Percentiles rank a stretch among this genome's conserved stretches.
Evolutionary conservation across 1,140 invertebrate genomes (phyloP).

Genomic region (Notospermus geniculatus): DNA sequence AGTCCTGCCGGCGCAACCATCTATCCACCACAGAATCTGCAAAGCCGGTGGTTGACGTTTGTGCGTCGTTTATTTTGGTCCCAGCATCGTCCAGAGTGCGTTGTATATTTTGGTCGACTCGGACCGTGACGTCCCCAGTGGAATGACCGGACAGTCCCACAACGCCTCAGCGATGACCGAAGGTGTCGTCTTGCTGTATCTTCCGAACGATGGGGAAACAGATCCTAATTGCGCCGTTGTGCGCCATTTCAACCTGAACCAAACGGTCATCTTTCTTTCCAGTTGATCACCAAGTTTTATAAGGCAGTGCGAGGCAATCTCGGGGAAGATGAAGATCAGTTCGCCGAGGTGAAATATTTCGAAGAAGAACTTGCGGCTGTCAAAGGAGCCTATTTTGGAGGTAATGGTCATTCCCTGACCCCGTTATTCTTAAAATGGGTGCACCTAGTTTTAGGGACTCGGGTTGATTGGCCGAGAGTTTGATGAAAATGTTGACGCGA

Average conservation of each 20-base stretch:
- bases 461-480: not conserved
- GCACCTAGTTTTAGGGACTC: not conserved
- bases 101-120: no score
- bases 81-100: no score
- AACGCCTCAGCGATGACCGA: no score
- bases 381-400: slow-evolving; percentile 30
- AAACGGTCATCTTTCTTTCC: not conserved
- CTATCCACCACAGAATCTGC: no score
- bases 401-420: slow-evolving; percentile 11
- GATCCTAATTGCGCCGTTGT: slow-evolving; percentile 8
- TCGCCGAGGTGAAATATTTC: slow-evolving; percentile 25
- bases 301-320: slow-evolving; percentile 14
- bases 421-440: not conserved
- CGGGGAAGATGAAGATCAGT: slow-evolving; percentile 15
- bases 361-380: slow-evolving; percentile 23
- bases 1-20: no score
- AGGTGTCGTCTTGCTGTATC: no score
- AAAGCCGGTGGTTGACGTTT: no score
- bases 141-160: no score
- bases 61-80: no score
- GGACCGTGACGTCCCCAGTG: no score
- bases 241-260: not conserved
- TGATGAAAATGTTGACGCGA: no score
- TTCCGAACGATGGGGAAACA: slow-evolving; percentile 1
- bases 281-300: slow-evolving; percentile 24